Evolutionary conservation across 2,113 vertebrate species (phyloP).

Genomic region (Cavia aperea): DNA sequence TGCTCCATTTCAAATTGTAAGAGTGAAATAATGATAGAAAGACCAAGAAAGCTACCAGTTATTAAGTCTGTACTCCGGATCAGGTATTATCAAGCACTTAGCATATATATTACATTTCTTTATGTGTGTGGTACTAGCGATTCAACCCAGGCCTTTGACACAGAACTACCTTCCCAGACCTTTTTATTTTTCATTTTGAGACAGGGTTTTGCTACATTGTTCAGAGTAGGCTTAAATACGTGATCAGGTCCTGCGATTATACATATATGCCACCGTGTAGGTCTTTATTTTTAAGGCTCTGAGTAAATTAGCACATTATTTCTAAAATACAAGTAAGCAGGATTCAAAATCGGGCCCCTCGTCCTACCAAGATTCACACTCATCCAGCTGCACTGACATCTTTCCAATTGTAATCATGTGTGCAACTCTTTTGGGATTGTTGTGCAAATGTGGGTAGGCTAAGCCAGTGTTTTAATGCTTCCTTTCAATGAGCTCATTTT

Average conservation of each 20-base stretch:
- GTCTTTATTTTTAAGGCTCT: background rate
- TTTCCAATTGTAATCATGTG: background rate
- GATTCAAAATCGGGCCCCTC: background rate
- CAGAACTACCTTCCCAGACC: background rate
- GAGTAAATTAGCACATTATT: conserved; percentile 14
- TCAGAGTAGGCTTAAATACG: background rate
- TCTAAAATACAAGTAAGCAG: background rate
- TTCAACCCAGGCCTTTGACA: background rate
- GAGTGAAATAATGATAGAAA: background rate
- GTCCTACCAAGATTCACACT: background rate
- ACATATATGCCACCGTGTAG: background rate
- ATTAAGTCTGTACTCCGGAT: background rate
- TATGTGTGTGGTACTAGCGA: background rate
- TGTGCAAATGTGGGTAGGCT: background rate
- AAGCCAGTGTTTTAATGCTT: background rate
- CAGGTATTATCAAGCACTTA: background rate
- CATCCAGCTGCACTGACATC: background rate
- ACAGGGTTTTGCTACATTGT: background rate
- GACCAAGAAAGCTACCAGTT: background rate
- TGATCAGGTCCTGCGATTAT: background rate
- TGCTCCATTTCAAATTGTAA: background rate
- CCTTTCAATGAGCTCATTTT: background rate
- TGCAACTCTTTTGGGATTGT: background rate
- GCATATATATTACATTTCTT: too few relatives aligned
- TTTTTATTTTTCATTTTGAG: background rate